These are phyloP conservation scores for Anguilla rostrata DNA, from an alignment of 2,113 vertebrate species.

Conservation along the genomic window DNA sequence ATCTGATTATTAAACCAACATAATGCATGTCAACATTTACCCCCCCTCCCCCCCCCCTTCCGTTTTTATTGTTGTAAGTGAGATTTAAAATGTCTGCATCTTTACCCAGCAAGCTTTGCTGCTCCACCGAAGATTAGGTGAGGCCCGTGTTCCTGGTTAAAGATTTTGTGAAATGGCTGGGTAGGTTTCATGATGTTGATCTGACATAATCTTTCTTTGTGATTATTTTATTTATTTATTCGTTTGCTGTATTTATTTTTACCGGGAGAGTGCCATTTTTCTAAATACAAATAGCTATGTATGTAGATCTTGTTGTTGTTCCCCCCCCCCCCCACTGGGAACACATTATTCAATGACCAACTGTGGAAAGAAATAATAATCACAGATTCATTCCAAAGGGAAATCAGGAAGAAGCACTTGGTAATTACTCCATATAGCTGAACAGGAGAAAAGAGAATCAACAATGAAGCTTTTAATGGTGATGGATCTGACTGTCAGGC, in stretches of 20 bases:
- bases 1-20: constrained; percentile 66
- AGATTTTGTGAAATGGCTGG: not conserved
- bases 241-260: not conserved
- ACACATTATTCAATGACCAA: not conserved
- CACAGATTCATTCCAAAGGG: constrained; percentile 20
- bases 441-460: not conserved
- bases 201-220: not conserved
- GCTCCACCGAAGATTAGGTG: not conserved
- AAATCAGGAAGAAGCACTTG: not conserved
- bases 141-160: not conserved
- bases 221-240: not conserved
- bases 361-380: not conserved
- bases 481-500: constrained; percentile 1
- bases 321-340: not conserved
- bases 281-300: not conserved
- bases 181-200: not conserved
- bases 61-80: not conserved
- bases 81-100: constrained; percentile 27
- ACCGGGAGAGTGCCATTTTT: not conserved
- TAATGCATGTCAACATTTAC: constrained; percentile 46
- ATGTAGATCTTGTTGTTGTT: not conserved
- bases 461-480: constrained; percentile 18
- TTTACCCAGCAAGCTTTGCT: not conserved
- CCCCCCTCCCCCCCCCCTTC: constrained; percentile 7
- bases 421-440: not conserved